A percentile compares a stretch with the other conserved stretches of the same genome.
Evolutionary conservation across 2,888 invertebrate genomes (phyloP).

Genomic region (Agonopterix heracliana): DNA sequence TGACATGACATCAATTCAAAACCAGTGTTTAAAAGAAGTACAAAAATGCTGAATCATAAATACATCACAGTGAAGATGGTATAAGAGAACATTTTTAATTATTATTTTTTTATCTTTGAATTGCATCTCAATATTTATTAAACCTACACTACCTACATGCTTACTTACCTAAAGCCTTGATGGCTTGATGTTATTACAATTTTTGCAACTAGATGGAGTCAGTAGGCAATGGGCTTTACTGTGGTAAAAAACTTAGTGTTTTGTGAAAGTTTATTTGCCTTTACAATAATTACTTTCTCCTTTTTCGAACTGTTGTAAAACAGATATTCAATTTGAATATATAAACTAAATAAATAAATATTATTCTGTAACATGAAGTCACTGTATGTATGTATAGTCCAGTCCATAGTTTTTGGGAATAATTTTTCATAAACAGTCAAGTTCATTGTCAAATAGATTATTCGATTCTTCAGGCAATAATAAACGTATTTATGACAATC

Average conservation of each 20-base stretch:
- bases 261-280: no score
- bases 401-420: neutral
- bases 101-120: constrained; percentile 1
- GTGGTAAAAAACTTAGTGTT: no score
- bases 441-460: no score
- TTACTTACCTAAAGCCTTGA: no score
- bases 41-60: constrained; percentile 26
- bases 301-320: no score
- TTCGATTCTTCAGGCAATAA: constrained; percentile 37
- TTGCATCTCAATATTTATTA: constrained; percentile 1
- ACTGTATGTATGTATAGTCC: constrained; percentile 1
- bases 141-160: no score
- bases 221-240: no score
- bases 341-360: neutral
- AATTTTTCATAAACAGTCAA: no score
- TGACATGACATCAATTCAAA: constrained; percentile 41
- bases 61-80: neutral
- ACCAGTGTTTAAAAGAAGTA: constrained; percentile 48
- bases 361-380: neutral
- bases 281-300: neutral
- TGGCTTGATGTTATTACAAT: no score
- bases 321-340: no score
- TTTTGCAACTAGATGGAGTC: no score
- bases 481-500: constrained; percentile 31
- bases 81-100: constrained; percentile 1